Base-by-base conservation (phyloP, 37 sponge, comb jelly and placozoan species). In the Haliclona indistincta region DNA sequence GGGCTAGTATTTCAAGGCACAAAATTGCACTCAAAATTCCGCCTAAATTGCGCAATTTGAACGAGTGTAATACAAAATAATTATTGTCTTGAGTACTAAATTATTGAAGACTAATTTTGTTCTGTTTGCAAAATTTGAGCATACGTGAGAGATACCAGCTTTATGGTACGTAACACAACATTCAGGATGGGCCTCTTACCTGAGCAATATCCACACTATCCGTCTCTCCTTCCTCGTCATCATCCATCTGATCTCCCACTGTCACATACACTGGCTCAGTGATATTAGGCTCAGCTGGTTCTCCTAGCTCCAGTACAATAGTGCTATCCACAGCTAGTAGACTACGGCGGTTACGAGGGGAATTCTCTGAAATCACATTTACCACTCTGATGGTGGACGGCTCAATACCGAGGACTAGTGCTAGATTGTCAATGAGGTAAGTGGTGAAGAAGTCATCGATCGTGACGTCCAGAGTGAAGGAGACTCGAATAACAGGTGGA, bases 401-500 rank as follows among this genome's bases (percentile, higher is more conserved):
- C 7, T 80, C 71, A 30, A 94, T 90, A 5, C 70, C 70, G 8
- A 94, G 85, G 15, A 84, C 91, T 65, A 70, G 84, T 28, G 88
- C 95, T 25, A 94, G 73, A 44, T 86, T 87, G 19, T 37, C 3
- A 30, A 94, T 64, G 44, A 94, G 67, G 15, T 70, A 47, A 2
- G 81, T 72, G 26, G 79, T 70, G 56, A 93, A 93, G 85, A 94
- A 94, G 32, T 83, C 78, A 33, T 94, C 91, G 13, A 91, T n/a
- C 3, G 84, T 45, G 53, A 94, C 95, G 32, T 76, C 75, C 11
- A 94, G 64, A 53, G 60, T 40, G 13, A 94, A 26, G 3, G 91
- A 83, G 23, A 94, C 76, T 56, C 83, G 85, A 8, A 94, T 75
- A 19, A 94, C 95, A 19, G 91, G 88, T 11, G 95, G 73, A 30